Evolutionary conservation across 2,888 invertebrate genomes (phyloP), one percentile per base, ranked within the genome.

Genomic region (Eilema sororculum): DNA sequence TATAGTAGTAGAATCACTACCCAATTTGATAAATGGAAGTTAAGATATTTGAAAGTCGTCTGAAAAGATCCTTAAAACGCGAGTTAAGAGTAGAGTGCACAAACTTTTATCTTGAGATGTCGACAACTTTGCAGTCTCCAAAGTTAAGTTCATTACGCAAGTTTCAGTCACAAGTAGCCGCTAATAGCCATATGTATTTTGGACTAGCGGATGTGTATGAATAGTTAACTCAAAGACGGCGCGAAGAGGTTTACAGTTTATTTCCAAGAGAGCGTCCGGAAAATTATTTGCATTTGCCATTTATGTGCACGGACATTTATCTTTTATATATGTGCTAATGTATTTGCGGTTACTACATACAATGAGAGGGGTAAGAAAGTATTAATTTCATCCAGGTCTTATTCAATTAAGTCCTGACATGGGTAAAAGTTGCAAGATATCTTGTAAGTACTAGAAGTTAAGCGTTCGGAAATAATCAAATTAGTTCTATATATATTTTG

Each of bases 61-160:
- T 56, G 13, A 56, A 65, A 56, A 65, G 52, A 28, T 56, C n/a
- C 22, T 52, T 30, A 30, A 22, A 56, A 52, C 1, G 28, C 30
- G 12, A 52, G 13, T 30, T 65, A 57, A 76, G 72, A 70, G 67
- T 68, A 33, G 16, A 76, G 24, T 16, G 70, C 69, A 72, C 46
- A 52, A 60, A 78, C 70, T 57, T 77, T 71, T 71, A 68, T 56
- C 16, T 28, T 16, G 25, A 65, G 72, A 76, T 69, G 65, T 64
- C 57, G 24, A 56, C 10, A 30, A 33, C 33, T 57, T 58, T n/a
- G 3, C 58, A 63, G 41, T 63, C 75, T 82, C 83, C 78, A 83
- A 81, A 82, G 70, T 72, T 52, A 76, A 79, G 81, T 80, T 86
- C 82, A 83, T 87, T 86, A 84, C 72, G 75, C 76, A 80, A 78